A percentile compares a stretch with the other conserved stretches of the same genome.
These are phyloP conservation scores for Sciaenops ocellatus DNA, from an alignment of 2,797 vertebrate species.

Conservation along the genomic window DNA sequence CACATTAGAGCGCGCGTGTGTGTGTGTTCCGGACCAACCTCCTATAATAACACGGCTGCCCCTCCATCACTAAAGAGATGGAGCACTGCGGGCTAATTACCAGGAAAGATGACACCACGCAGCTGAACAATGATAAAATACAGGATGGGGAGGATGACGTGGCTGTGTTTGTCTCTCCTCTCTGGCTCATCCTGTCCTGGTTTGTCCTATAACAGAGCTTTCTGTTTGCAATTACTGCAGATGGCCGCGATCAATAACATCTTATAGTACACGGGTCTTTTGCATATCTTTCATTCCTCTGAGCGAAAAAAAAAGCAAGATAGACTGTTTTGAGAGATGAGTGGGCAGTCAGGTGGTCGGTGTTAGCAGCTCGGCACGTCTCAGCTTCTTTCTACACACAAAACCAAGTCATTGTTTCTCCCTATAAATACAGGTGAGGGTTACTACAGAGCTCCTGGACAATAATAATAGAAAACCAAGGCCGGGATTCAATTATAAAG, in stretches of 20 bases:
- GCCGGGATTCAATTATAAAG: not conserved
- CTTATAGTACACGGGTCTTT: conserved; percentile 1
- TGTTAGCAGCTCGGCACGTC: not conserved
- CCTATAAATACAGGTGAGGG: not conserved
- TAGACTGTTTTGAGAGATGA: not conserved
- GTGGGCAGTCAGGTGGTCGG: not conserved
- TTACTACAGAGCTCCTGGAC: conserved; percentile 2
- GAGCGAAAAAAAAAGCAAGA: not conserved
- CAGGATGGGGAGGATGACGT: conserved; percentile 48
- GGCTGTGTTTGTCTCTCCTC: conserved; percentile 22
- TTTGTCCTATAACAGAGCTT: conserved; percentile 13
- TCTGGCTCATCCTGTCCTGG: conserved; percentile 22
- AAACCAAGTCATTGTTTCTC: not conserved
- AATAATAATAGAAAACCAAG: conserved; percentile 1
- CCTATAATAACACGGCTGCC: conserved; percentile 51
- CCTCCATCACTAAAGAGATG: conserved; percentile 50
- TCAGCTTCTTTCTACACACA: not conserved
- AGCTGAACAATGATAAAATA: conserved; percentile 64
- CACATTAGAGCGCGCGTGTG: conserved; percentile 1
- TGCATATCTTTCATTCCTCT: not conserved
- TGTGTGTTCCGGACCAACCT: conserved; percentile 35
- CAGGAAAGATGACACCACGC: conserved; percentile 57
- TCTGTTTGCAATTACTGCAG: conserved; percentile 21
- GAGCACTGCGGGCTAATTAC: conserved; percentile 47
- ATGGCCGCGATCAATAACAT: conserved; percentile 18